Evolutionary conservation across 2,888 invertebrate species (phyloP).

Genomic region (Melanotus villosus): DNA sequence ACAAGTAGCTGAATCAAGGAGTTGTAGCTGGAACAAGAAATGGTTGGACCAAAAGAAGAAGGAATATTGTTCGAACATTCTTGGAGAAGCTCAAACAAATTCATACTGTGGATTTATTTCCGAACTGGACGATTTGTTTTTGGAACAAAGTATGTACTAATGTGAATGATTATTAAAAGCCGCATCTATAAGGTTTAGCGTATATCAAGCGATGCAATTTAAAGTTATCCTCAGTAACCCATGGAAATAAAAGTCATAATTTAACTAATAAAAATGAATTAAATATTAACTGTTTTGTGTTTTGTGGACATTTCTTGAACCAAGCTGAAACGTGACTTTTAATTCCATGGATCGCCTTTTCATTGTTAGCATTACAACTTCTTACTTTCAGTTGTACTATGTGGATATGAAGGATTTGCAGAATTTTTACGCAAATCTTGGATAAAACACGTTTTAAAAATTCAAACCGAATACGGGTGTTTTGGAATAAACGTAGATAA

Average conservation of each 20-base stretch:
- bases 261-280: too few relatives aligned
- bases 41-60: constrained; percentile 41
- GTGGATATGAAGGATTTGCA: constrained; percentile 69
- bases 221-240: too few relatives aligned
- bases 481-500: constrained; percentile 55
- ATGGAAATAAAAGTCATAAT: too few relatives aligned
- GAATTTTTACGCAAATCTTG: constrained; percentile 66
- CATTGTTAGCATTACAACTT: too few relatives aligned
- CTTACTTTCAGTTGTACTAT: constrained; percentile 68
- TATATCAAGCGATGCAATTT: too few relatives aligned
- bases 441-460: constrained; percentile 62
- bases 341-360: too few relatives aligned
- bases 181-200: too few relatives aligned
- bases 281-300: too few relatives aligned
- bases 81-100: constrained; percentile 58
- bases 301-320: too few relatives aligned
- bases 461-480: constrained; percentile 66
- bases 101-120: constrained; percentile 54
- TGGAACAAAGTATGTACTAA: constrained; percentile 59
- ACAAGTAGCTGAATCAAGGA: constrained; percentile 58
- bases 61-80: constrained; percentile 58
- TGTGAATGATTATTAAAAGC: not conserved
- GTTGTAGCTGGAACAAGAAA: constrained; percentile 46
- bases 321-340: too few relatives aligned
- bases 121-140: constrained; percentile 57